Evolutionary conservation across 2,113 vertebrate species (phyloP).

Genomic region (Myodes glareolus): DNA sequence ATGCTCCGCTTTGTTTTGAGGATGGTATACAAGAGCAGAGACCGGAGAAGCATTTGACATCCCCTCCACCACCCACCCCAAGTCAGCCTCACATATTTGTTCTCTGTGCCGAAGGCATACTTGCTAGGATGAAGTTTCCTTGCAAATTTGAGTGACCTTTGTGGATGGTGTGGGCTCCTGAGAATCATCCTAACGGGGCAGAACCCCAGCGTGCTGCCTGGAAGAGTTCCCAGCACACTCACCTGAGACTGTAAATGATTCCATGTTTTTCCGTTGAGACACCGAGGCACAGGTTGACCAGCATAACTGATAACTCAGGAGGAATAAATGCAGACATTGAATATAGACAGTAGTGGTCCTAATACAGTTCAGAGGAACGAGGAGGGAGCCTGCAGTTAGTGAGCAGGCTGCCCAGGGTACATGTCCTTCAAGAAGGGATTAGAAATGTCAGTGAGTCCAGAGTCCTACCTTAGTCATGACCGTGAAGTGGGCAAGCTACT

Average conservation of each 20-base stretch:
- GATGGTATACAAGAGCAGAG: background rate
- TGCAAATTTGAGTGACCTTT: background rate
- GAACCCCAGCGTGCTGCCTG: background rate
- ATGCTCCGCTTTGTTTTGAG: background rate
- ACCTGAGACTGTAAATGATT: background rate
- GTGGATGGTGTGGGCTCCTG: background rate
- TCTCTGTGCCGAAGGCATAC: background rate
- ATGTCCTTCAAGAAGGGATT: background rate
- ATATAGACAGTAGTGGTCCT: background rate
- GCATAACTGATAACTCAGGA: background rate
- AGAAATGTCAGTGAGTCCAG: background rate
- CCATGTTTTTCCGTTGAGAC: background rate
- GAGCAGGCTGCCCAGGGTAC: background rate
- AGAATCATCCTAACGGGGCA: background rate
- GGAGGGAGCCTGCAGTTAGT: background rate
- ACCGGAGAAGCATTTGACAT: background rate
- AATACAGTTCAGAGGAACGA: background rate
- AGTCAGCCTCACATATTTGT: background rate
- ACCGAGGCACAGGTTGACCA: background rate
- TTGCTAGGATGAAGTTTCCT: background rate
- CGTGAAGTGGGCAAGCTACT: background rate
- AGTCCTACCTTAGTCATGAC: background rate
- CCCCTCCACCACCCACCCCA: too few species aligned
- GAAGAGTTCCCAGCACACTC: background rate
- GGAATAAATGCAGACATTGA: background rate